phyloP scores from a whole-genome alignment of 92 coral and sea anemone genomes.

The Isaurus tuberculatus region DNA sequence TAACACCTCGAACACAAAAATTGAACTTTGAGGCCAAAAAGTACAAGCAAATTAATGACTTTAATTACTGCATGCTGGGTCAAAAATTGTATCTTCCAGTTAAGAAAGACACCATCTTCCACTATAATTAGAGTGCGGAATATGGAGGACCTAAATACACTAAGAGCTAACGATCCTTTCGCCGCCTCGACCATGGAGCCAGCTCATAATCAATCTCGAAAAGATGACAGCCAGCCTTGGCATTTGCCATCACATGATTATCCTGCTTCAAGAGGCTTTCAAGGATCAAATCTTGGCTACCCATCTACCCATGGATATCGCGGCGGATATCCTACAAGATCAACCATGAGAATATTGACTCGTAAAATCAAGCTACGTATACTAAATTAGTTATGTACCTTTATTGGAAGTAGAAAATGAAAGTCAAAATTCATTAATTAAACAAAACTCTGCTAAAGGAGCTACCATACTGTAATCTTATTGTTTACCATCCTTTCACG shows the following conservation, averaged over 20 bases:
- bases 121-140: neutral
- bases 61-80: neutral
- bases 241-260: neutral
- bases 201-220: neutral
- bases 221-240: conserved; percentile 13
- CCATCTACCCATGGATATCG: conserved; percentile 1
- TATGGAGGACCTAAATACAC: neutral
- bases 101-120: neutral
- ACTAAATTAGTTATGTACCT: neutral
- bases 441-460: too few relatives aligned
- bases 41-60: neutral
- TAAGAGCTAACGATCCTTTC: conserved; percentile 1
- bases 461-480: too few relatives aligned
- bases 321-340: neutral
- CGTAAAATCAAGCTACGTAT: neutral
- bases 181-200: neutral
- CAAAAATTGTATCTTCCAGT: neutral
- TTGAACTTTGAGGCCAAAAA: neutral
- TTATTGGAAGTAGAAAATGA: neutral
- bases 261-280: neutral
- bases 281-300: conserved; percentile 15
- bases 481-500: too few relatives aligned
- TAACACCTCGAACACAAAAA: neutral
- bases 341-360: neutral
- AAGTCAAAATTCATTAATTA: too few relatives aligned